Base-by-base conservation (phyloP, 2,888 invertebrate genomes). In the Julus scandinavius region DNA sequence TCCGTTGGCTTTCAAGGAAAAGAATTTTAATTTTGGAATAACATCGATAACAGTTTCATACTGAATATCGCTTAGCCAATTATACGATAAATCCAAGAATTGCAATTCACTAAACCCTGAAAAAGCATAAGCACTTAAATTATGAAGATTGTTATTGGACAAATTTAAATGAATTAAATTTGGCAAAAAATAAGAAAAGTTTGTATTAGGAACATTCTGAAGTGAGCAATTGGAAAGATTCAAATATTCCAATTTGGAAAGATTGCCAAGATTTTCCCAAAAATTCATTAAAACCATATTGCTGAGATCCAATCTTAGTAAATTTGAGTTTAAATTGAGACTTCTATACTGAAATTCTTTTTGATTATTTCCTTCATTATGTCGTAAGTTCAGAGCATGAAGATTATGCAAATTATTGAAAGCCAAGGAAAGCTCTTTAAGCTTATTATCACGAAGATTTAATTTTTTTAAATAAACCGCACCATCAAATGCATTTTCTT, bases 401-500 rank as follows among this genome's bases (percentile, higher is more conserved):
- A 80, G 13, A 80, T 80, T 38, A 1, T 6, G 20, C 49, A 85
- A 13, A 41, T 15, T 3, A 13, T 13, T 29, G 85, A 85, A 50
- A n/a, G 87, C 49, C 45, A 29, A 9, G 1, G 87, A 72, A 49
- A 87, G 15, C 29, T 49, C 29, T 80, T 87, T 58, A 1, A 87
- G 58, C 7, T 15, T 87, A 20, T 87, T 87, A 9, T 80, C 72
- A 11, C 41, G 17, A 63, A 87, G 87, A 80, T 54, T 41, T 4
- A 87, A n/a, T 29, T 17, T 41, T 80, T 72, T 15, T 17, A 87
- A 20, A 11, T 87, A 17, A 13, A 41, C 13, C 29, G 72, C 29
- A 40, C 72, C 87, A 63, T 87, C 72, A 11, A 58, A 87, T 0
- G 87, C 87, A n/a, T 87, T 72, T 9, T 15, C 7, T 7, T 87